Evolutionary conservation across 2,797 vertebrate genomes (phyloP), one percentile per base, ranked within the genome.

Genomic region (Chelidonichthys spinosus): DNA sequence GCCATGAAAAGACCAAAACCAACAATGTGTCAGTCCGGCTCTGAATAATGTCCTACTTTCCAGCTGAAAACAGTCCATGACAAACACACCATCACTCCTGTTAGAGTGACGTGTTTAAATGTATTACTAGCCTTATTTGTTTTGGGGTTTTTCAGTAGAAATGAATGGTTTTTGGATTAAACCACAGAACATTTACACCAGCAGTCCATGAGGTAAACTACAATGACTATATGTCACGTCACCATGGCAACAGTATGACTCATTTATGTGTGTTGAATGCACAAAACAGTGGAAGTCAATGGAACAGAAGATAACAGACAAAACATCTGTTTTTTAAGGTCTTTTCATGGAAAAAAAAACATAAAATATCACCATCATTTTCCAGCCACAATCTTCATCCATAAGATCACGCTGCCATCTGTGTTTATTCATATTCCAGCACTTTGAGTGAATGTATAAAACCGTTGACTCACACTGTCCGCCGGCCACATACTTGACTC

Each of bases 401-500:
- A 52, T 9, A 3, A 52, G 18, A n/a, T 32, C 25, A 6, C 3
- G 50, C 11, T 32, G 7, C 6, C 3, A 11, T 53, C 50, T 25
- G 25, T 25, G 25, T 25, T 25, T 25, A 25, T 25, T 25, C 25
- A 25, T 25, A 25, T 25, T 25, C 1, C 25, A 25, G 25, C 25
- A 25, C 25, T 25, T 25, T 25, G 25, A 25, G 25, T 25, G 25
- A 25, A 25, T 25, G 25, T 25, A 25, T 25, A 25, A 25, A 25
- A 25, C 25, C 25, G 11, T 0, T 3, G 25, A 94, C 96, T 95
- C 85, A 99, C 98, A 97, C 93, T 99, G 97, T 89, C 98, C 98
- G 42, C 98, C 98, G 14, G 97, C 96, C 39, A 99, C 94, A 90
- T 96, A 99, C 77, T 98, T 99, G 83, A 99, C 93, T 80, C 97